Base-by-base conservation (phyloP, 1,140 invertebrate species). In the Drosophila lowei region DNA sequence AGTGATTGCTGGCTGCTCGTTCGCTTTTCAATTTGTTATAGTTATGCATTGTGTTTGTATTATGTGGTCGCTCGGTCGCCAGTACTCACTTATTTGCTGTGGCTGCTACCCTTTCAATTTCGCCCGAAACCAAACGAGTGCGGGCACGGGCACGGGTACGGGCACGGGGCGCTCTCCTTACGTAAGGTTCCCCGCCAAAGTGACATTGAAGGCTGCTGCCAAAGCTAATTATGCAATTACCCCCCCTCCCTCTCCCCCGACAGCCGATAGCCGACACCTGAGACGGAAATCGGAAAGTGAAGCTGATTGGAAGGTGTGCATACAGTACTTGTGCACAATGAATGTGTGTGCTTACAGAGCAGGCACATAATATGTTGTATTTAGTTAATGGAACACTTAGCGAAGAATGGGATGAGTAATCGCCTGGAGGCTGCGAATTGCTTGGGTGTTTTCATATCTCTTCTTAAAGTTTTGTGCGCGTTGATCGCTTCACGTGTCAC, bases 181-280 rank as follows among this genome's bases (percentile, higher is more conserved):
- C 76, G 76, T 79, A 83, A 83, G 75, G 11, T 38, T 38, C 54
- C 6, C 48, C 63, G 41, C 18, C 2, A 65, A 73, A 72, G 71
- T 83, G 79, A 84, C 79, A 83, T 79, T 83, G 75, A 75, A 71
- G 64, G 57, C 73, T 79, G 49, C 5, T 18, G 46, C 42, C 67
- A 63, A 72, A 72, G 47, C 79, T 79, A 84, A 83, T 79, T 85
- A 76, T 85, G 79, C 80, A 84, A 83, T 84, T 84, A 83, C 58
- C 50, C 38, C 11, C 11, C 11, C 21, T 2, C 21, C 23, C 23
- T 0, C 5, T 23, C 50, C 38, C 11, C 11, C 4, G 34, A 13
- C 34, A 30, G 0, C 2, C 28, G 23, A 25, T 2, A 34, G 9
- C 9, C 11, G 65, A 42, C 63, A 56, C 65, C 63, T 44, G 65